phyloP scores from a whole-genome alignment of 2,797 vertebrate species.

The Eulemur mongoz region DNA sequence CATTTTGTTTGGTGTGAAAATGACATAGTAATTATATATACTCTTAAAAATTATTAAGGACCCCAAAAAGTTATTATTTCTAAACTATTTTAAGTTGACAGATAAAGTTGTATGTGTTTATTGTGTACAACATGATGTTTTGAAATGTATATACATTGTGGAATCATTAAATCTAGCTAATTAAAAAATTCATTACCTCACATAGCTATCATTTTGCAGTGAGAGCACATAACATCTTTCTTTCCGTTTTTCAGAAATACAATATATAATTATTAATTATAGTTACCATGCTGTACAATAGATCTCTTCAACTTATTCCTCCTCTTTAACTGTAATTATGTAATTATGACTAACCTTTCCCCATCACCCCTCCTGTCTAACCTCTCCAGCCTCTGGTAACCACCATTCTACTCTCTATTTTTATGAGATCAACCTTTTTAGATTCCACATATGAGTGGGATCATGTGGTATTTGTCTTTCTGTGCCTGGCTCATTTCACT shows the following conservation, averaged over 20 bases:
- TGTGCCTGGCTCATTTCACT: neutral
- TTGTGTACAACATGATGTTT: neutral
- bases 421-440: neutral
- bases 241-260: neutral
- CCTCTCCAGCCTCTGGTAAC: neutral
- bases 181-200: neutral
- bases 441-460: neutral
- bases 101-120: neutral
- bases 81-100: neutral
- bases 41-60: neutral
- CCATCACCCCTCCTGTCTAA: neutral
- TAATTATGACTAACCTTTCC: neutral
- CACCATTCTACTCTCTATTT: neutral
- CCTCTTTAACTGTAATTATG: neutral
- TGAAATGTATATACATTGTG: neutral
- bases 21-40: neutral
- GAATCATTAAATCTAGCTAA: neutral
- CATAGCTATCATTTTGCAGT: neutral
- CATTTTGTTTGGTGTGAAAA: neutral
- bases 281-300: neutral
- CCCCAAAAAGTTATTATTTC: neutral
- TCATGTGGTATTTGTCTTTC: neutral
- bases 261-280: neutral
- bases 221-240: neutral
- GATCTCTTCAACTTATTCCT: neutral